Percentiles rank a stretch among this genome's conserved stretches.
These are phyloP conservation scores for Uloborus plumipes DNA, from an alignment of 2,888 invertebrate genomes.

Conservation along the genomic window DNA sequence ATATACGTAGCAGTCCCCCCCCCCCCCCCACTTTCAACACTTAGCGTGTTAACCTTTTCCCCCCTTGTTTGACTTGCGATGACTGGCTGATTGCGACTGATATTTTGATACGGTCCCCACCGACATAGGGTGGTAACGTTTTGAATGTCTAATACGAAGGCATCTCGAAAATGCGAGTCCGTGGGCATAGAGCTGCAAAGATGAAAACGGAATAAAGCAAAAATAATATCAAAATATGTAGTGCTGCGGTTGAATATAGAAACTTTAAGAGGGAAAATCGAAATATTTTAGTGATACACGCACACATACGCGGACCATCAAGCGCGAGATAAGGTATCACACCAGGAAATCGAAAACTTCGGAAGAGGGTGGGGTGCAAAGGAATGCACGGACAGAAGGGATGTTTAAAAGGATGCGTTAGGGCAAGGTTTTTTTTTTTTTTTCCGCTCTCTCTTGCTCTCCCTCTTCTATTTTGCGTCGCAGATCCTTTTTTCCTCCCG, in stretches of 20 bases:
- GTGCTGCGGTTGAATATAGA: constrained; percentile 21
- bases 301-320: constrained; percentile 41
- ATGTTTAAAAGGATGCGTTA: constrained; percentile 44
- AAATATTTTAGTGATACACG: constrained; percentile 48
- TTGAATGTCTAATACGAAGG: constrained; percentile 41
- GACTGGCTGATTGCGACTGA: too few relatives aligned
- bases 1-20: too few relatives aligned
- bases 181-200: constrained; percentile 15
- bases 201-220: constrained; percentile 38
- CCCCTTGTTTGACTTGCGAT: too few relatives aligned
- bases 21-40: too few relatives aligned
- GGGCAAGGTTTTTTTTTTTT: constrained; percentile 9
- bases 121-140: constrained; percentile 43
- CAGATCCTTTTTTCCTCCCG: constrained; percentile 1
- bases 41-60: too few relatives aligned
- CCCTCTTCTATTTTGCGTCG: not conserved
- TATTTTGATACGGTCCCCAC: constrained; percentile 1
- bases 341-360: constrained; percentile 27
- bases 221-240: constrained; percentile 44
- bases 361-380: not conserved
- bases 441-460: too few relatives aligned
- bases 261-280: constrained; percentile 14
- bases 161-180: constrained; percentile 12
- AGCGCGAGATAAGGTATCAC: constrained; percentile 46
- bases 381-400: constrained; percentile 23